phyloP scores from a whole-genome alignment of 2,113 vertebrate species.

The Colaptes auratus region DNA sequence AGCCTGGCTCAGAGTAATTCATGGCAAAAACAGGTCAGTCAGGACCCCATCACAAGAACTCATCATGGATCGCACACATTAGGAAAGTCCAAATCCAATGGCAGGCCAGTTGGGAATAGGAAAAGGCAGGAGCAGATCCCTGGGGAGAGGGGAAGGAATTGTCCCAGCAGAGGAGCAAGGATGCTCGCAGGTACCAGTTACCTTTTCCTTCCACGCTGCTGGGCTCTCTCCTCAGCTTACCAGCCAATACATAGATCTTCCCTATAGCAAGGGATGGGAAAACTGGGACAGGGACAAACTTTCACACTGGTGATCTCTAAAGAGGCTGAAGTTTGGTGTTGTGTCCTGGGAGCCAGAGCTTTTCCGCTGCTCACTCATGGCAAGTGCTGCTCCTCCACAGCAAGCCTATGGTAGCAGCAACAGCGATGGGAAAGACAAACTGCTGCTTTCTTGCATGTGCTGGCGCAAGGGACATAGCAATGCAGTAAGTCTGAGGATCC shows the following conservation, averaged over 20 bases:
- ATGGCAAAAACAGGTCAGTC: not conserved
- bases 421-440: not conserved
- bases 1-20: not conserved
- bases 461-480: rapidly evolving
- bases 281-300: not conserved
- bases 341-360: not conserved
- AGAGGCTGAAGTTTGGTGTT: not conserved
- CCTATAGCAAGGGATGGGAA: not conserved
- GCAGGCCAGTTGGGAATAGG: not conserved
- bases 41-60: not conserved
- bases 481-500: not conserved
- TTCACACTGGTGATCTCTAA: rapidly evolving
- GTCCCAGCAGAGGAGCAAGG: not conserved
- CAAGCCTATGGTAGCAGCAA: not conserved
- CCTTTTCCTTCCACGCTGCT: not conserved
- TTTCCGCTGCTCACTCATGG: not conserved
- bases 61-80: not conserved
- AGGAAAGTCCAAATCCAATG: rapidly evolving
- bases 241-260: not conserved
- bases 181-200: not conserved
- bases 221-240: not conserved
- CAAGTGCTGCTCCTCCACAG: not conserved
- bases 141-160: rapidly evolving
- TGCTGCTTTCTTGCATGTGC: not conserved
- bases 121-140: not conserved